These are phyloP conservation scores for Archocentrus centrarchus DNA, from an alignment of 2,113 vertebrate genomes.

Conservation along the genomic window DNA sequence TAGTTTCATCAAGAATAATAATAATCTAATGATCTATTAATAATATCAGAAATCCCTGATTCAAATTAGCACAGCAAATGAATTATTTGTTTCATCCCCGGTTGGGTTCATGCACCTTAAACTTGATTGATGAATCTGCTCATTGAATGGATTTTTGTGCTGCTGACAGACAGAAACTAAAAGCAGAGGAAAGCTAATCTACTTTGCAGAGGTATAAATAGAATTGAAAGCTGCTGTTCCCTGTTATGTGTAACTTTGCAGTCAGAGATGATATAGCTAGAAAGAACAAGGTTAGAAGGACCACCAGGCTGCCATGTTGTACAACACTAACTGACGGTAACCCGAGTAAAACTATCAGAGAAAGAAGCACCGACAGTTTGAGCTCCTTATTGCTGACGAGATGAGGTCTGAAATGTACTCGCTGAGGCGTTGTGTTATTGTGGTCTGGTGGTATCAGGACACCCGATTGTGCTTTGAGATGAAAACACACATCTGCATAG, in stretches of 20 bases:
- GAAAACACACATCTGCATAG: neutral
- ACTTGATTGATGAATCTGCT: neutral
- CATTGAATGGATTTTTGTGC: neutral
- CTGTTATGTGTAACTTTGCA: conserved; percentile 7
- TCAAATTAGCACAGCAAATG: neutral
- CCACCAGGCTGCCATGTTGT: neutral
- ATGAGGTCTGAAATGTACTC: neutral
- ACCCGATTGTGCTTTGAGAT: neutral
- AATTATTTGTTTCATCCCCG: neutral
- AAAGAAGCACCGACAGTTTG: neutral
- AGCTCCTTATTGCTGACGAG: neutral
- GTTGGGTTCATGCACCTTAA: neutral
- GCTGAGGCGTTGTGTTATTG: neutral
- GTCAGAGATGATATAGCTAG: neutral
- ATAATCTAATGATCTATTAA: neutral
- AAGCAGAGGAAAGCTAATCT: conserved; percentile 1
- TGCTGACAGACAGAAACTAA: conserved; percentile 6
- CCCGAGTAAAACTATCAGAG: neutral
- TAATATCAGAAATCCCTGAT: conserved; percentile 6
- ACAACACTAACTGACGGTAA: neutral
- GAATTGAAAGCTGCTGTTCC: neutral
- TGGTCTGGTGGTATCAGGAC: neutral
- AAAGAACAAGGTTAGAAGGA: conserved; percentile 3
- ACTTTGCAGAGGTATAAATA: neutral
- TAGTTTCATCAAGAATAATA: neutral